phyloP scores from a whole-genome alignment of 2,113 vertebrate genomes.

The Gallinago undulata region DNA sequence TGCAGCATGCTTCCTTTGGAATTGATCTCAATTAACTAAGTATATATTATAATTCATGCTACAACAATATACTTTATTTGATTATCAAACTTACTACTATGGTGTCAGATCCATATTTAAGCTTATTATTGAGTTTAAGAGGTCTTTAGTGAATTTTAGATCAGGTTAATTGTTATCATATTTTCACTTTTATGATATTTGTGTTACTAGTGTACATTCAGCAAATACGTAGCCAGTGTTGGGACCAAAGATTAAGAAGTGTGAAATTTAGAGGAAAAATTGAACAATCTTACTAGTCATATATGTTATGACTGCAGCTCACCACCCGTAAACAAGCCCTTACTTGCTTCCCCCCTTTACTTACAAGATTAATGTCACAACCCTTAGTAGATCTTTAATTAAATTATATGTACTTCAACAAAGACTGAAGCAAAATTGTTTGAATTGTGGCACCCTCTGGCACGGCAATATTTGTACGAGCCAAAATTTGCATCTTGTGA shows the following conservation, averaged over 20 bases:
- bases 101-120: background rate
- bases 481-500: background rate
- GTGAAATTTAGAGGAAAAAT: background rate
- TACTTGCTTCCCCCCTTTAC: background rate
- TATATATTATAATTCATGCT: background rate
- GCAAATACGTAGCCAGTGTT: background rate
- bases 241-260: background rate
- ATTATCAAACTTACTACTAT: background rate
- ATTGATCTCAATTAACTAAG: background rate
- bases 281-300: background rate
- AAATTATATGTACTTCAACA: background rate
- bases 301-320: background rate
- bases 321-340: background rate
- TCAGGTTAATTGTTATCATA: background rate
- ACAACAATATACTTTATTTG: background rate
- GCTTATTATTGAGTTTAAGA: background rate
- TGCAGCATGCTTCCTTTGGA: background rate
- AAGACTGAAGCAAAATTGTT: background rate
- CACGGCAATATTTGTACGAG: background rate
- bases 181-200: background rate
- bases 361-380: background rate
- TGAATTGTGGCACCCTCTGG: background rate
- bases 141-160: background rate
- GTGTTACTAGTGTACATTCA: background rate
- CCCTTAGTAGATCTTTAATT: background rate